A percentile compares a stretch with the other conserved stretches of the same genome.
phyloP scores from a whole-genome alignment of 2,113 vertebrate genomes.

The Opisthocomus hoazin region DNA sequence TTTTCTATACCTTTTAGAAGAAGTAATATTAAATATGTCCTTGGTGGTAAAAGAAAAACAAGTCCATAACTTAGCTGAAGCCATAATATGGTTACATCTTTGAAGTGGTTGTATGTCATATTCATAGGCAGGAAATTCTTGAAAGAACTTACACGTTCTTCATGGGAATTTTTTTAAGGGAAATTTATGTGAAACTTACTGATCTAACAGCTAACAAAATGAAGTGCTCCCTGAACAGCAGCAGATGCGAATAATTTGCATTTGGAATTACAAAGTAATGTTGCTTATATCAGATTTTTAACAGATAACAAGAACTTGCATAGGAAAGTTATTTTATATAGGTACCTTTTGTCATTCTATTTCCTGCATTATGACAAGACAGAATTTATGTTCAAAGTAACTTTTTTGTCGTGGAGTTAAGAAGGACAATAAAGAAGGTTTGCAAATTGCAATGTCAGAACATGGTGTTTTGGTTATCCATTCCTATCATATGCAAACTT shows the following conservation, averaged over 20 bases:
- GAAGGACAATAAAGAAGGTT: background rate
- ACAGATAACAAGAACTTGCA: background rate
- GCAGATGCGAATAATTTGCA: background rate
- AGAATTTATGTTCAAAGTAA: background rate
- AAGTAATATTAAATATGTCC: background rate
- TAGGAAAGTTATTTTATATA: background rate
- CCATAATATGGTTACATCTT: background rate
- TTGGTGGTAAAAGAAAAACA: background rate
- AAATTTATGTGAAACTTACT: background rate
- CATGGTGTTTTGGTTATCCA: background rate
- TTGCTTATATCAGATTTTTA: background rate
- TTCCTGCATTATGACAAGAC: background rate
- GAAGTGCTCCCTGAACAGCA: background rate
- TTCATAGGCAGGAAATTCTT: conserved; percentile 55
- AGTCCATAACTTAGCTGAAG: background rate
- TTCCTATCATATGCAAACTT: background rate
- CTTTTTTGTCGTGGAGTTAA: background rate
- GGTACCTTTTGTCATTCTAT: background rate
- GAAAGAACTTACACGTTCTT: conserved; percentile 53
- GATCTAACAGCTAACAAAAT: background rate
- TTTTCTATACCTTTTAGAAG: background rate
- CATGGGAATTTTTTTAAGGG: background rate
- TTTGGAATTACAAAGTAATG: background rate
- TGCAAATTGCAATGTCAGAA: background rate
- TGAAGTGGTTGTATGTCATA: conserved; percentile 54